Conservation (phyloP, 2,797 vertebrate genomes). For the Pachyuromys duprasi region DNA sequence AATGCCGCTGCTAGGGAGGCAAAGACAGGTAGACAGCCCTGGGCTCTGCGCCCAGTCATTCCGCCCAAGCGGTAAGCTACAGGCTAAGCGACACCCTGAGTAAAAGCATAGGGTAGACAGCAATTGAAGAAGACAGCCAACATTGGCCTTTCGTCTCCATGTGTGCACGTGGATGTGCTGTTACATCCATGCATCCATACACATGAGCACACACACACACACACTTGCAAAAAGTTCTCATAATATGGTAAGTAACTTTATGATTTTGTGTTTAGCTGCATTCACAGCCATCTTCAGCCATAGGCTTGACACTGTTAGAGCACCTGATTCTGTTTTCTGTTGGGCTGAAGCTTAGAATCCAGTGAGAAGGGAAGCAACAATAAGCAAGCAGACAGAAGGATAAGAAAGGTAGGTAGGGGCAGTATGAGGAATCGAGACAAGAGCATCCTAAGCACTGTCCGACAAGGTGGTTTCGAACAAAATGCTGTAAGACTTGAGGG, state of each 20-base stretch:
- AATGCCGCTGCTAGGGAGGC: not conserved
- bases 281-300: not conserved
- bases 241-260: not conserved
- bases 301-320: not conserved
- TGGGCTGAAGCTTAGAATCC: not conserved
- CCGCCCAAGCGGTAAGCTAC: not conserved
- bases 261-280: not conserved
- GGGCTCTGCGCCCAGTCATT: not conserved
- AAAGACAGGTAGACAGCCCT: not conserved
- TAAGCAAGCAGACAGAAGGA: not conserved
- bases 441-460: no score
- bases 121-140: not conserved
- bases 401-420: not conserved
- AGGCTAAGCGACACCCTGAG: not conserved
- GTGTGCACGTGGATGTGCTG: not conserved
- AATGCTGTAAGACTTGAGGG: rapidly evolving
- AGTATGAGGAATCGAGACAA: not conserved
- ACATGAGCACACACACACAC: not conserved
- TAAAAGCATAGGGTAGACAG: not conserved
- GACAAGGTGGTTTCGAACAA: not conserved
- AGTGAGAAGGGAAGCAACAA: not conserved
- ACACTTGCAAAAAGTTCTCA: not conserved
- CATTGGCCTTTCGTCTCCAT: not conserved
- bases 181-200: not conserved
- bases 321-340: not conserved